Base-by-base conservation (phyloP, 2,888 invertebrate genomes). In the Thera obeliscata region DNA sequence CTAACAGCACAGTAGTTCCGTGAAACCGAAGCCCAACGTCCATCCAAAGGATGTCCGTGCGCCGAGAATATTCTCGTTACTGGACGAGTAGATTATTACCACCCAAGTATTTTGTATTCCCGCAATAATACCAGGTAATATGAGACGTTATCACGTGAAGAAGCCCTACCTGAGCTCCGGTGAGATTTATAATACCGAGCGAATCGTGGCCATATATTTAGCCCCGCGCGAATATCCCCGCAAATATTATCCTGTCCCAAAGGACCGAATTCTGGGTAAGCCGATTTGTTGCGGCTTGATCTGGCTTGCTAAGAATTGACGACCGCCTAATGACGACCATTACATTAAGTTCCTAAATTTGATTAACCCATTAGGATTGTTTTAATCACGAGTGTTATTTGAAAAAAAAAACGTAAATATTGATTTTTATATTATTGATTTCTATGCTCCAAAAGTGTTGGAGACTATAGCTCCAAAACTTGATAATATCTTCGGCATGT, bases 231-330 rank as follows among this genome's bases (percentile, higher is more conserved):
- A 56, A 36, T 33, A 41, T 59, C 46, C 52, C 52, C 55, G 8
- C 35, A 64, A 68, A 64, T 68, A 68, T 64, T 58, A 68, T 68
- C 52, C 54, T 58, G 9, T 55, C 57, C 52, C 52, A 66, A 66
- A 54, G 57, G 56, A 52, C 56, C 50, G 52, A 38, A 61, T 56
- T 61, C 50, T 33, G 52, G n/a, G 58, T 69, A 69, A 69, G 68
- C 68, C 64, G 66, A 66, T 66, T 66, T 66, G 61, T 58, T 49
- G 38, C 8, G 41, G 66, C 57, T 61, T 66, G 52, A 6, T 4
- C 4, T 2, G 12, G 22, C 9, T 43, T 55, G 33, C 12, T 54
- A 6, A 54, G n/a, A 46, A 35, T 8, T 8, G 2, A n/a, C 6
- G 11, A 11, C 1, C 6, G 33, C 12, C 1, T 2, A 6, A 50